Evolutionary conservation across 2,888 invertebrate species (phyloP), one percentile per base, ranked within the genome.

Genomic region (Gandaritis pyraliata): DNA sequence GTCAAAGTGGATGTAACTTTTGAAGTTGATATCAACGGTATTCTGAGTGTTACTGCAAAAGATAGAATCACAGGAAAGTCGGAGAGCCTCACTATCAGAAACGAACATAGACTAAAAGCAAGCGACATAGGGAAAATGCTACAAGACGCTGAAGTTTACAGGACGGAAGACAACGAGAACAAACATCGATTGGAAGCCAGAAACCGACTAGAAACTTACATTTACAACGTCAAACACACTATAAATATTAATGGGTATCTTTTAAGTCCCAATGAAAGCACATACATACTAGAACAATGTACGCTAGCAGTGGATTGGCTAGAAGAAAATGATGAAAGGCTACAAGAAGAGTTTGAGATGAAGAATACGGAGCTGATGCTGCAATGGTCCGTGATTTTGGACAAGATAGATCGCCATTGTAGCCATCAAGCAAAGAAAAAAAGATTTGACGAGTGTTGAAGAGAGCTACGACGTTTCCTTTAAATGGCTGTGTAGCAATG

Each of bases 1-100:
- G 75, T 85, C 0, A 87, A 82, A 66, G 78, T 89, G 7, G 84
- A 87, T 30, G 72, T 89, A 0, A 86, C 84, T n/a, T 89, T 90
- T 55, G 78, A 80, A 1, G 65, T 88, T 0, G 86, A 88, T 59
- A 71, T 65, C 0, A 83, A 87, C 15, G 85, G 89, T 0, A 85
- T 86, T 45, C 61, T 89, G 0, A 83, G 72, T n/a, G 89, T 88
- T 0, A 74, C 75, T 13, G 88, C 88, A 0, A 73, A 69, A 58
- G 89, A 89, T 10, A 70, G 80, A 41, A 76, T 80, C 29, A 88
- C 87, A 0, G 86, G 84, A 0, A 82, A 79, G 1, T 70, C 65
- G 0, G 70, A 86, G 48, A 76, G 77, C 11, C 68, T 88, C 1
- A 76, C 72, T 0, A 84, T 89, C 10, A 78, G 63, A 58, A 86